phyloP scores from a whole-genome alignment of 1,140 invertebrate species.

The Panagrolaimus sp. region DNA sequence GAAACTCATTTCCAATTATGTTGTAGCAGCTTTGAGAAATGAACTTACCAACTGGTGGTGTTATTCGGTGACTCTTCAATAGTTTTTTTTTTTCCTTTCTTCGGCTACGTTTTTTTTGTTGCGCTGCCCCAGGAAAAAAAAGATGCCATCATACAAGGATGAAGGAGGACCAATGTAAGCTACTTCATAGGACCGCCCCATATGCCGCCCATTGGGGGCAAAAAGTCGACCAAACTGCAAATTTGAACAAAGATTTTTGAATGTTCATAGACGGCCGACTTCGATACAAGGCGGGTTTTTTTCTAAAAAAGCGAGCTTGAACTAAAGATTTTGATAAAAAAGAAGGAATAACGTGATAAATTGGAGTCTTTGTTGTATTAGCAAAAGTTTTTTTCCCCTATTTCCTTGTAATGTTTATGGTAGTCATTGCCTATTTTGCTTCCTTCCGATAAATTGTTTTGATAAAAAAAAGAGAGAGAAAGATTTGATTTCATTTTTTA shows the following conservation, averaged over 20 bases:
- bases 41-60: constrained; percentile 10
- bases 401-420: too few species aligned
- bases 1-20: constrained; percentile 15
- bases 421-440: too few species aligned
- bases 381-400: too few species aligned
- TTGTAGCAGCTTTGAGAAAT: not conserved
- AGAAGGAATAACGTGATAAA: too few species aligned
- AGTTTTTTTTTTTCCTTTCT: too few species aligned
- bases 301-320: too few species aligned
- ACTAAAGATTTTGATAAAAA: too few species aligned
- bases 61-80: too few species aligned
- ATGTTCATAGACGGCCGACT: not conserved
- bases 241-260: constrained; percentile 15
- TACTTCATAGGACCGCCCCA: constrained; percentile 6
- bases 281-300: constrained; percentile 8
- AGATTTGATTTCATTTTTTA: too few species aligned
- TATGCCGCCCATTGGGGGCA: not conserved
- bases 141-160: constrained; percentile 1
- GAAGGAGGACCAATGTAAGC: not conserved
- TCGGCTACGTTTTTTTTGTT: not conserved
- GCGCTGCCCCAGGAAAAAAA: not conserved
- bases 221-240: constrained; percentile 5
- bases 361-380: too few species aligned
- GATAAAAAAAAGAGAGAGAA: too few species aligned
- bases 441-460: too few species aligned